Evolutionary conservation across 2,113 vertebrate genomes (phyloP), one percentile per base, ranked within the genome.

Genomic region (Solea senegalensis): DNA sequence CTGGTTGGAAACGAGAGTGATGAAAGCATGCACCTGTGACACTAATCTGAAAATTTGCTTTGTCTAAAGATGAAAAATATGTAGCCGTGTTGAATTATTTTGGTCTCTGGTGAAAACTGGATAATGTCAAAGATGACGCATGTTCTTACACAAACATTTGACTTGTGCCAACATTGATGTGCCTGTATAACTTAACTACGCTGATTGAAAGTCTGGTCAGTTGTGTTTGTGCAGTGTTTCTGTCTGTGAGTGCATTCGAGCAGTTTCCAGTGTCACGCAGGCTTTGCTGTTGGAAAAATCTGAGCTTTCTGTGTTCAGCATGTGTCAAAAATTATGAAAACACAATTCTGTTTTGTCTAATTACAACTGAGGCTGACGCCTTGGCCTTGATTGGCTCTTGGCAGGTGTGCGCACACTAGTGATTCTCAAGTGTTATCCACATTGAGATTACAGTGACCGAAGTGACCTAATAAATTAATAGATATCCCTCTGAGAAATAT

Each of bases 311-410:
- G 14, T 48, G 14, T 62, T 27, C 34, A 59, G 16, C 41, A 14
- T 56, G 45, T 67, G 53, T 40, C 34, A 39, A 49, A 76, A 66
- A 46, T 60, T 13, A 72, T 10, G 44, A 51, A 28, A 34, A 46
- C 50, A 51, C 44, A 14, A 39, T 66, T 21, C n/a, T 48, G 59
- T 78, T 78, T 53, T 46, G 53, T 48, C 49, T 78, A 48, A 78
- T 52, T 0, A 1, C 21, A 52, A 13, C 5, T 5, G 39, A 46
- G 34, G 7, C 28, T 12, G 41, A 52, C 39, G 52, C 8, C 11
- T 9, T 15, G 34, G 34, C 49, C 50, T 10, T 3, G 43, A 28
- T 14, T 11, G 10, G 11, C 11, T 27, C 40, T 46, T 12, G 9
- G 41, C 8, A 8, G 5, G n/a, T 34, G 11, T n/a, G 11, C 50